Percentiles rank a stretch among this genome's conserved stretches.
These are phyloP conservation scores for Danionella dracula DNA, from an alignment of 2,797 vertebrate species.

Conservation along the genomic window DNA sequence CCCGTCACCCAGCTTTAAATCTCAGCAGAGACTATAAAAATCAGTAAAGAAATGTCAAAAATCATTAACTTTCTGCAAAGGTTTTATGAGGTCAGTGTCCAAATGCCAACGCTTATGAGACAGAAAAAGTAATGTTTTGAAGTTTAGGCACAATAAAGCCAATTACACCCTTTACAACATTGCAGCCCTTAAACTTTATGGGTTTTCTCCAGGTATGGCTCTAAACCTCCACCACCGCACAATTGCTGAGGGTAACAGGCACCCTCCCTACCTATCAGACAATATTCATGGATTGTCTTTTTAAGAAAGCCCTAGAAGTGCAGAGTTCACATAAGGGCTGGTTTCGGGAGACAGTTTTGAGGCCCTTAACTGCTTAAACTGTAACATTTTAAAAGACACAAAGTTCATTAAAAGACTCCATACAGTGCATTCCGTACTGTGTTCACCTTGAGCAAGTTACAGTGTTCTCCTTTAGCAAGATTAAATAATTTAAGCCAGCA, in stretches of 20 bases:
- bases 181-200: constrained; percentile 65
- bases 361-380: no score
- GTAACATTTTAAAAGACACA: no score
- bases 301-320: no score
- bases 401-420: no score
- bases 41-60: constrained; percentile 29
- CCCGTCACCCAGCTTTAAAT: constrained; percentile 50
- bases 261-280: not conserved
- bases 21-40: not conserved
- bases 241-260: not conserved
- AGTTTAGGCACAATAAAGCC: constrained; percentile 50
- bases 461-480: no score
- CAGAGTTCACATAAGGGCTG: no score
- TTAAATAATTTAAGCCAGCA: no score
- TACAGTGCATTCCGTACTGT: no score
- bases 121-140: constrained; percentile 31
- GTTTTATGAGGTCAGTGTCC: constrained; percentile 70
- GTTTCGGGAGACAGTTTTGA: no score
- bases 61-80: constrained; percentile 61
- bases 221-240: constrained; percentile 39
- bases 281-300: no score
- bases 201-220: constrained; percentile 27
- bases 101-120: constrained; percentile 42
- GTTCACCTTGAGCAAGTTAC: no score
- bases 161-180: constrained; percentile 57